Base-by-base conservation (phyloP, 2,797 vertebrate species). In the Manis javanica region DNA sequence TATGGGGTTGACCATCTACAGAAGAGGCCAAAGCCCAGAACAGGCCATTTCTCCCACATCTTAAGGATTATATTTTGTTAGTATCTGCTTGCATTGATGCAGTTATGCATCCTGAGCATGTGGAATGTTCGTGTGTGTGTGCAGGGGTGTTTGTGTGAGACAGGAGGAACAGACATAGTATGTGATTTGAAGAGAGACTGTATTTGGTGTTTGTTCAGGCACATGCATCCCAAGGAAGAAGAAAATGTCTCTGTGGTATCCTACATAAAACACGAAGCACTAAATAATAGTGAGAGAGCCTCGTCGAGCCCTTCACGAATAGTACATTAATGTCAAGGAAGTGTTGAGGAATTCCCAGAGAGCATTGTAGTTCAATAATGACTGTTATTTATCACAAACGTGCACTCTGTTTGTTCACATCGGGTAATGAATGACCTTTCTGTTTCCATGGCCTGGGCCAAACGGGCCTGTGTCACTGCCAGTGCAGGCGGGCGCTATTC, bases 401-500 rank as follows among this genome's bases (percentile, higher is more conserved):
- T 96, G 95, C 93, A 9, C 79, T 98, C 97, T 98, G 98, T 99
- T 98, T 98, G 97, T 98, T 98, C 95, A 94, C 93, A 90, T 92
- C 96, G 96, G 97, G 98, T 99, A 99, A 99, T 99, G 98, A 99
- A 99, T 99, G 98, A 98, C 98, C 98, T 98, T 98, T 98, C 98
- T 98, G 98, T 99, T 98, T 98, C 97, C 88, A 69, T 96, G 98
- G 98, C 98, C 97, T 94, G 97, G 98, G 97, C 98, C 98, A 96
- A 96, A 91, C 29, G 95, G 96, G 81, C 97, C 98, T 97, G 93
- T 77, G 97, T 98, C 86, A 87, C 98, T 91, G 93, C 96, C 88
- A 97, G 97, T 96, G 94, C 95, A 97, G 98, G 84, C 93, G 78
- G 96, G 78, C 95, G 97, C 97, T 98, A 97, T 99, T 99, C 98